A percentile compares a stretch with the other conserved stretches of the same genome.
Evolutionary conservation across 2,888 invertebrate genomes (phyloP).

Genomic region (Cheilosia vernalis): DNA sequence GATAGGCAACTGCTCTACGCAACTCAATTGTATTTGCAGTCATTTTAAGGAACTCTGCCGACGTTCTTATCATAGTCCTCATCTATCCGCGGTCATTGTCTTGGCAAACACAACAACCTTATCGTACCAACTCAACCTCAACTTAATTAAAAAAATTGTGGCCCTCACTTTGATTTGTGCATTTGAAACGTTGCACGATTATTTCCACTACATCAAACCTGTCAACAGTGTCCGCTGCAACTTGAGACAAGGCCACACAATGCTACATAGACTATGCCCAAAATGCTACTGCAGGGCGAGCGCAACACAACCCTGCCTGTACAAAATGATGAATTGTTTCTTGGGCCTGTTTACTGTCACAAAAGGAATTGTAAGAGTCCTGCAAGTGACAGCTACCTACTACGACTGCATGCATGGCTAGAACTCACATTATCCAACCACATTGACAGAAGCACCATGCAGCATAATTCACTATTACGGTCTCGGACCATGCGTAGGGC

Average conservation of each 20-base stretch:
- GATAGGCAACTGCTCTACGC: too few species aligned
- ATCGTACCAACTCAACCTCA: constrained; percentile 57
- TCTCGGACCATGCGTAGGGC: not conserved
- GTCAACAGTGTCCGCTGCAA: constrained; percentile 68
- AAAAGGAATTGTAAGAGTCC: constrained; percentile 49
- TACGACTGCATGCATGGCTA: constrained; percentile 48
- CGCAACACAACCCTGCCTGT: not conserved
- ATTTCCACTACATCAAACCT: constrained; percentile 75
- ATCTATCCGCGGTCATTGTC: constrained; percentile 38
- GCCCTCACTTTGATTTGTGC: constrained; percentile 68
- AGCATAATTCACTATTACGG: constrained; percentile 60
- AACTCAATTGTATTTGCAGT: not conserved
- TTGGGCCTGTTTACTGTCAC: constrained; percentile 48
- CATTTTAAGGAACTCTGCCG: not conserved
- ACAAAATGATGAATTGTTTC: constrained; percentile 61
- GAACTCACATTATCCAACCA: constrained; percentile 36
- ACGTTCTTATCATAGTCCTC: constrained; percentile 34
- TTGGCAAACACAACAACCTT: not conserved
- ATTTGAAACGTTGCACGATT: constrained; percentile 67
- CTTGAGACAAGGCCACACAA: constrained; percentile 49
- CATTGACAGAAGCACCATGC: constrained; percentile 45
- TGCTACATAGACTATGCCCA: not conserved
- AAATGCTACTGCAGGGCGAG: constrained; percentile 9
- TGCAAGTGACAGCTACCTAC: constrained; percentile 64
- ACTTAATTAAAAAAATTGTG: constrained; percentile 73